phyloP scores from a whole-genome alignment of 2,888 invertebrate species.

The Tupiocoris notatus region DNA sequence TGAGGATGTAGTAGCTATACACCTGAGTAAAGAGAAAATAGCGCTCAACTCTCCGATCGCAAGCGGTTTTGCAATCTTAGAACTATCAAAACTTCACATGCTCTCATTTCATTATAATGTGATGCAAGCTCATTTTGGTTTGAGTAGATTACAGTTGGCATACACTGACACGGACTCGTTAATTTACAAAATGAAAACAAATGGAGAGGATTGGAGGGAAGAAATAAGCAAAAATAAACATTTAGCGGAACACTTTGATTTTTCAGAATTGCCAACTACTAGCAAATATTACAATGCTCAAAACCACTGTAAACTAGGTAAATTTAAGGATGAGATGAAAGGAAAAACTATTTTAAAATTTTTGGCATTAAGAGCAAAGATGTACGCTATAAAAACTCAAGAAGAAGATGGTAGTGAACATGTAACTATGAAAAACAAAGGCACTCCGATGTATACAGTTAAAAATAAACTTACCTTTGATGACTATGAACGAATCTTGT shows the following conservation, averaged over 20 bases:
- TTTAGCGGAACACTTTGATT: background rate
- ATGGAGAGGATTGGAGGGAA: constrained; percentile 1
- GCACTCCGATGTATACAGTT: background rate
- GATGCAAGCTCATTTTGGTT: constrained; percentile 5
- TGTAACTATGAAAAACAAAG: background rate
- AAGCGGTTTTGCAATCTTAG: background rate
- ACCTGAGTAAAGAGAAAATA: background rate
- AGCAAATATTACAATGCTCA: background rate
- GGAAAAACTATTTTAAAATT: background rate
- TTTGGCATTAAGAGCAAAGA: background rate
- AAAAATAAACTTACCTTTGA: background rate
- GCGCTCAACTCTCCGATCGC: background rate
- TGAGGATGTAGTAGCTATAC: background rate
- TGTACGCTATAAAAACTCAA: constrained; percentile 1
- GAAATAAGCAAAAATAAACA: background rate
- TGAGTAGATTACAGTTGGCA: background rate
- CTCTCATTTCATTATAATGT: background rate
- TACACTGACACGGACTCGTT: constrained; percentile 9
- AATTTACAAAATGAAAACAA: constrained; percentile 4
- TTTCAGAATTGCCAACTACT: background rate
- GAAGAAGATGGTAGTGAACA: background rate
- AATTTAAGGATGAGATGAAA: background rate
- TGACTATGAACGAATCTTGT: constrained; percentile 3
- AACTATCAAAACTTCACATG: background rate
- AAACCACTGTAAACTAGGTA: background rate